Evolutionary conservation across 2,888 invertebrate species (phyloP), one percentile per base, ranked within the genome.

Genomic region (Euspilapteryx auroguttella): DNA sequence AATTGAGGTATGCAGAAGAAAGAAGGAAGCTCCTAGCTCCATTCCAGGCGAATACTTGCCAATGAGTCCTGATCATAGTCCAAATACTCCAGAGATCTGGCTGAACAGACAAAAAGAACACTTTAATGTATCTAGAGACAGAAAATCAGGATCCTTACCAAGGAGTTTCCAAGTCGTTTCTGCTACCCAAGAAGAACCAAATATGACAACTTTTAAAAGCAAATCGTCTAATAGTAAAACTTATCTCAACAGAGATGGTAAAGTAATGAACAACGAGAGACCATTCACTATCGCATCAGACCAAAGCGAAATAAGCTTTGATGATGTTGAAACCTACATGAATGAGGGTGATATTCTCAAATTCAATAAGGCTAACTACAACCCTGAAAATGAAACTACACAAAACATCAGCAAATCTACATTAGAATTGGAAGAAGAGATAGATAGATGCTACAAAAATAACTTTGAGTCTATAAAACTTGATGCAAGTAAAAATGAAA

Each of bases 121-220:
- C 45, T 73, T 88, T 30, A 85, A 82, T 25, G 81, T 81, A 3
- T 79, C 81, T 1, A 76, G 79, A 29, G 76, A 77, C 29, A 80
- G 82, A 46, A 89, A 89, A 52, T 84, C 87, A 9, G 89, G 88
- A 12, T 89, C 89, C 1, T 54, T 89, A 30, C 89, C 89, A 0
- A 76, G 89, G 40, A 88, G 88, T 43, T 89, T 89, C 42, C 88
- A 88, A 57, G 78, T 83, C 14, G 65, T 77, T 24, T 75, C 81
- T 2, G 78, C 77, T 40, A 76, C 71, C 29, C 77, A 66, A 38
- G 76, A 79, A 21, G 75, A 78, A 14, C 57, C 43, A 26, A 61
- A 59, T 35, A 47, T 57, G 30, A 65, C 48, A 27, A 55, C 63
- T 10, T 63, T 64, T 47, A 68, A 68, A 62, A 64, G 55, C 50